Evolutionary conservation across 2,113 vertebrate species (phyloP).

Genomic region (Phalacrocorax pelagicus): DNA sequence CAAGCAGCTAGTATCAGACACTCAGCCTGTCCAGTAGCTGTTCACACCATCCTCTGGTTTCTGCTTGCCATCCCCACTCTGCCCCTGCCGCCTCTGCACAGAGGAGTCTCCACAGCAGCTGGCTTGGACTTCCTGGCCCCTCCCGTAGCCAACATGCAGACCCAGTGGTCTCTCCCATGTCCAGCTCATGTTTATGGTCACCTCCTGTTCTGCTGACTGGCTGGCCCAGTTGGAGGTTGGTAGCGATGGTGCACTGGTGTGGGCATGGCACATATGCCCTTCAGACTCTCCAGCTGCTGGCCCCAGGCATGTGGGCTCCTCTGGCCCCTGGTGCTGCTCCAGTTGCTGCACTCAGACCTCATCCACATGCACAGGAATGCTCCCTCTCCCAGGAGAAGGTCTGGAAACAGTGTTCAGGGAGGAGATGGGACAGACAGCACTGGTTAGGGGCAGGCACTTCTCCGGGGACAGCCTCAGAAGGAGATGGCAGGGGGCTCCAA

Average conservation of each 20-base stretch:
- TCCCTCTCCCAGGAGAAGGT: not conserved
- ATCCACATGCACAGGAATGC: not conserved
- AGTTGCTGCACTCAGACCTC: no score
- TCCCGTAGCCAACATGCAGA: not conserved
- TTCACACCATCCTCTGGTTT: not conserved
- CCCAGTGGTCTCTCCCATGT: not conserved
- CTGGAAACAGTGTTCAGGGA: not conserved
- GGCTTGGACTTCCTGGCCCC: not conserved
- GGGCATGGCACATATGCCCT: rapidly evolving
- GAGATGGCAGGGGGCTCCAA: not conserved
- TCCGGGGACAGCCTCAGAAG: not conserved
- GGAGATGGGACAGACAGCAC: not conserved
- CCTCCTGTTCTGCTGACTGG: no score
- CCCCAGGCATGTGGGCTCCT: not conserved
- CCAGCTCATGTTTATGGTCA: rapidly evolving
- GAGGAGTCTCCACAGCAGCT: not conserved
- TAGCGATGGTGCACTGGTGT: rapidly evolving
- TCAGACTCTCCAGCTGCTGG: not conserved
- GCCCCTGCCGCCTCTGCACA: not conserved
- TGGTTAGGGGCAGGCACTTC: not conserved
- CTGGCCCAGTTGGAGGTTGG: rapidly evolving
- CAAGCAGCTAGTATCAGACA: not conserved
- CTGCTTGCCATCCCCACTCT: no score
- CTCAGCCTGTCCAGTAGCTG: not conserved
- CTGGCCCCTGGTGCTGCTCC: not conserved